Base-by-base conservation (phyloP, 2,113 vertebrate genomes). In the Dasyornis broadbenti region DNA sequence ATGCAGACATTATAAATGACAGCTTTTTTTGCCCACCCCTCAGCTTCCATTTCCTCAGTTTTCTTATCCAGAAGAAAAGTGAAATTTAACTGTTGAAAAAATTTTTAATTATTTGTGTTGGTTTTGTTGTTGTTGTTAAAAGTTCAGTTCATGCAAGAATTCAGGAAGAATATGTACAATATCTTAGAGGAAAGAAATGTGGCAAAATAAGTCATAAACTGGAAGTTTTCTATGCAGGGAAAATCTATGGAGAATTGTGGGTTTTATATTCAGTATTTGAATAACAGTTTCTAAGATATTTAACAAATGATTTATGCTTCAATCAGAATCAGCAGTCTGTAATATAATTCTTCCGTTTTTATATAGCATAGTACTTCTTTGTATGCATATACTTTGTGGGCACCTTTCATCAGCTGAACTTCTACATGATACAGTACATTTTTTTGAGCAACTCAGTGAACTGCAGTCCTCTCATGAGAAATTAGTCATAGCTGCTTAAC, bases 401-500 rank as follows among this genome's bases (percentile, higher is more conserved):
- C 7, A 53, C 21, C 24, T 78, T 94, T 72, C 15, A 57, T 52
- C 44, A 39, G 19, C 5, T 79, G 26, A 47, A 57, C 23, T 54
- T 71, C 24, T 59, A 2, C 65, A 37, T 72, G 53, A 72, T 40
- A 19, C 4, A 2, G 19, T 53, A 53, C 6, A 26, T 57, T 77
- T 70, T 75, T 94, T 37, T 72, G 20, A 91, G 50, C 42, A 73
- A 45, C 54, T 76, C 35, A 1, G 26, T 90, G 76, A 86, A 69
- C 78, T 82, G 68, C 13, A 76, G 31, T 80, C 63, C 23, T 91
- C 61, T 87, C 85, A 70, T 75, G 88, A 88, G 76, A 89, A 90
- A 90, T 95, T 93, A 92, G 88, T 95, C 85, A 94, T 90, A 92
- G 40, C 44, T 96, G 24, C 68, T 92, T 86, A 77, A 65, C 63